Percentiles rank a stretch among this genome's conserved stretches.
Conservation (phyloP, 2,888 invertebrate species). For the Sycophila texana region DNA sequence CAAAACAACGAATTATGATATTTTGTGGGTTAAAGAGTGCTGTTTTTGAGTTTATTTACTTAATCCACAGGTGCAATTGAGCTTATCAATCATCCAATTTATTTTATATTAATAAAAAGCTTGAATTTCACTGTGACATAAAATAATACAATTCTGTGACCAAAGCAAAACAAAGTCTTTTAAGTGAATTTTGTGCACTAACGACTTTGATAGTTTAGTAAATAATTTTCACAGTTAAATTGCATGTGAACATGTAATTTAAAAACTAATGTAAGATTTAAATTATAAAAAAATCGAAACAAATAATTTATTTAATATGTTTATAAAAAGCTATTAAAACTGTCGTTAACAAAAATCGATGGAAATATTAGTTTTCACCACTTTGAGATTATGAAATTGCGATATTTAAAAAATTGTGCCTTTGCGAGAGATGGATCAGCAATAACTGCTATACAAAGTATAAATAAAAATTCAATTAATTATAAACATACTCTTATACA, state of each 20-base stretch:
- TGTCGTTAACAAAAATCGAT: not conserved
- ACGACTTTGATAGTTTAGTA: conserved; percentile 26
- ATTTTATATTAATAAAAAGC: not conserved
- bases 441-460: conserved; percentile 49
- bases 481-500: conserved; percentile 53
- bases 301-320: conserved; percentile 5
- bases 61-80: conserved; percentile 48
- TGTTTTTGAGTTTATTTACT: not conserved
- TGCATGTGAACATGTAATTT: conserved; percentile 14
- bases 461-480: conserved; percentile 48
- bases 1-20: conserved; percentile 23
- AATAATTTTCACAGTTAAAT: conserved; percentile 35
- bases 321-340: conserved; percentile 3
- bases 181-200: conserved; percentile 12
- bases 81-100: not conserved
- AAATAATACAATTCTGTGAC: conserved; percentile 12
- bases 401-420: conserved; percentile 49
- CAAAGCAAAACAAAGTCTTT: conserved; percentile 29
- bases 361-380: conserved; percentile 41
- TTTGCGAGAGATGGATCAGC: conserved; percentile 48
- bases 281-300: conserved; percentile 14
- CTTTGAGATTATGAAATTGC: conserved; percentile 51
- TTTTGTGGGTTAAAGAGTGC: conserved; percentile 14
- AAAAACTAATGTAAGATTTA: conserved; percentile 17
- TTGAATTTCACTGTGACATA: not conserved